Percentiles rank a stretch among this genome's conserved stretches.
Evolutionary conservation across 2,797 vertebrate species (phyloP).

Genomic region (Tamandua tetradactyla): DNA sequence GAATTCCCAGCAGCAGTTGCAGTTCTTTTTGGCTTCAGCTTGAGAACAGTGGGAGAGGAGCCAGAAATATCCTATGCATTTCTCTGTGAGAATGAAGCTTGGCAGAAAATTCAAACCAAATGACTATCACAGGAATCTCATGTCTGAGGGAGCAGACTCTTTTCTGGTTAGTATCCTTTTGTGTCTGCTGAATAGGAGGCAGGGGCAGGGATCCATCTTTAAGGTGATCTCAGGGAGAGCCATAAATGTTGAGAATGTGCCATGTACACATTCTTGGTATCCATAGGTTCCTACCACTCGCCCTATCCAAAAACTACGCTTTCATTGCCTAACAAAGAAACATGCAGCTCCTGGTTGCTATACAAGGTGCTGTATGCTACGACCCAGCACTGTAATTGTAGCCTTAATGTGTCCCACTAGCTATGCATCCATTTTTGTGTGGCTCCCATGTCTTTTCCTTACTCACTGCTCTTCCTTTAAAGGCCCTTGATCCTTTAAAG

Average conservation of each 20-base stretch:
- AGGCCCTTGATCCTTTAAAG: background rate
- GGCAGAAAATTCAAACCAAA: conserved; percentile 74
- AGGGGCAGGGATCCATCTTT: background rate
- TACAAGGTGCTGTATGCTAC: background rate
- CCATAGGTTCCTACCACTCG: background rate
- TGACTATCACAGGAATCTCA: conserved; percentile 62
- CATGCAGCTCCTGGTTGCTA: background rate
- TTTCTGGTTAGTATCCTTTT: background rate
- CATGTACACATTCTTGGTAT: background rate
- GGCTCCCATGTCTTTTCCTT: accelerated
- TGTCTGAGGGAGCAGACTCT: conserved; percentile 30
- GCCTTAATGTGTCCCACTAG: background rate
- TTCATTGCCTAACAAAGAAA: background rate
- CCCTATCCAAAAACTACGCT: background rate
- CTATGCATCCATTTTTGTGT: background rate
- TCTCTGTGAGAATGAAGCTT: conserved; percentile 77
- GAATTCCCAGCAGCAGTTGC: conserved; percentile 55
- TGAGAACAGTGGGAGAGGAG: conserved; percentile 65
- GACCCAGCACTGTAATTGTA: accelerated
- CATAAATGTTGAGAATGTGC: background rate
- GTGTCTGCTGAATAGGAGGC: conserved; percentile 36
- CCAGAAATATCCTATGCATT: conserved; percentile 75
- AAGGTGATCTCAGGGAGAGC: background rate
- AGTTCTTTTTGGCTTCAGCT: conserved; percentile 55
- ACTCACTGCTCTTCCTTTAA: background rate